These are phyloP conservation scores for Lepus oiostolus DNA, from an alignment of 2,797 vertebrate genomes.

Conservation along the genomic window DNA sequence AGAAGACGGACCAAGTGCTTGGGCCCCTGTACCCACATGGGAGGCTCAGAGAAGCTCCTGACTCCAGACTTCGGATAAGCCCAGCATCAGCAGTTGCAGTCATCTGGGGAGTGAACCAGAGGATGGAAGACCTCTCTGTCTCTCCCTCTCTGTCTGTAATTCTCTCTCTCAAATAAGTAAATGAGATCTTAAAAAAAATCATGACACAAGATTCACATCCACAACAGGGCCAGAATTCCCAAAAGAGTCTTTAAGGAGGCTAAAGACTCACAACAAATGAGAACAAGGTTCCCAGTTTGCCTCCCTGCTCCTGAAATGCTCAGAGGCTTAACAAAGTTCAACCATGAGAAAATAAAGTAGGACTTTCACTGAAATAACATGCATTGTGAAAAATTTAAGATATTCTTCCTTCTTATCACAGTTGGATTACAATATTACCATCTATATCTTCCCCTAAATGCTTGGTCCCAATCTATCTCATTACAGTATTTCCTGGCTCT, in stretches of 20 bases:
- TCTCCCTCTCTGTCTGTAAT: no score
- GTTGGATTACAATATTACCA: background rate
- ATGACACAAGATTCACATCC: background rate
- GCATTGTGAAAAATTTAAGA: background rate
- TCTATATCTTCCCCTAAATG: background rate
- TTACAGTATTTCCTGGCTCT: background rate
- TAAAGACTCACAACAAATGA: background rate
- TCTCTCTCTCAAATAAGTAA: no score
- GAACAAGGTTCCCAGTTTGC: background rate
- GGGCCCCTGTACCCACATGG: no score
- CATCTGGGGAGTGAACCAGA: no score
- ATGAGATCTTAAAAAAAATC: no score
- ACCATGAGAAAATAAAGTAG: background rate
- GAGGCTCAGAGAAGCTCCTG: no score
- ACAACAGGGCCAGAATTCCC: background rate
- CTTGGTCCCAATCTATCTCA: background rate
- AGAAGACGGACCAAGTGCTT: no score
- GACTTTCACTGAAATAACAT: background rate
- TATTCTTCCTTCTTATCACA: background rate
- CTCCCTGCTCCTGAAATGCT: background rate
- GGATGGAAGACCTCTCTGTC: no score
- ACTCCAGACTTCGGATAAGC: no score
- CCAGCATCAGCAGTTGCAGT: no score
- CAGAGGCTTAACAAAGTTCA: constrained; percentile 34
- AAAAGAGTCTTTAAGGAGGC: constrained; percentile 11